Conservation (phyloP, 2,888 invertebrate genomes). For the Cantharis flavilabris region DNA sequence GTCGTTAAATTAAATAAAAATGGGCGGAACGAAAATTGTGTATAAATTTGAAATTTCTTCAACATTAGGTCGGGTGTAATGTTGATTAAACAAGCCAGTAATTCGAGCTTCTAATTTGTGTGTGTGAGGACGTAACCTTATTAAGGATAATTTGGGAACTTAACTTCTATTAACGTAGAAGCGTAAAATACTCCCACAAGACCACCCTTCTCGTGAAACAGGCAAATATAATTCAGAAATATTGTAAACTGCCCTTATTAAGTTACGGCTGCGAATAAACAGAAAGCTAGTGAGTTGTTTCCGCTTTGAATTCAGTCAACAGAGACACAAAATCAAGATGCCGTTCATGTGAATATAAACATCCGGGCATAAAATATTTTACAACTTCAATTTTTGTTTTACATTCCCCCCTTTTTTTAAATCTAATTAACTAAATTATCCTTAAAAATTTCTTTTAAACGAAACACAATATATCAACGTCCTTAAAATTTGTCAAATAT, state of each 20-base stretch:
- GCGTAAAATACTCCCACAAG: conserved; percentile 26
- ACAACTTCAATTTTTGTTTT: conserved; percentile 10
- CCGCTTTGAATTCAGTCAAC: conserved; percentile 19
- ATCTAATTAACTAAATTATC: not conserved
- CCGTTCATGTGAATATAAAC: conserved; percentile 18
- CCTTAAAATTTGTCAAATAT: conserved; percentile 11
- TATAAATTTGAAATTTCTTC: not conserved
- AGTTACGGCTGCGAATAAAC: conserved; percentile 29
- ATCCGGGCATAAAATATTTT: conserved; percentile 26
- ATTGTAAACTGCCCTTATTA: conserved; percentile 29
- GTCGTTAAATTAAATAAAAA: not conserved
- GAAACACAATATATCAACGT: conserved; percentile 13
- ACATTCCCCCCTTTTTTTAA: not conserved
- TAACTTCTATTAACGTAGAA: conserved; percentile 29
- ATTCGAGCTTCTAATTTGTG: conserved; percentile 29
- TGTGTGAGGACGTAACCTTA: conserved; percentile 29
- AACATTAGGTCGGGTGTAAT: conserved; percentile 11
- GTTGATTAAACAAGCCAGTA: conserved; percentile 29
- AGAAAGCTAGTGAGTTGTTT: conserved; percentile 19
- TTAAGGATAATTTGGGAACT: conserved; percentile 30
- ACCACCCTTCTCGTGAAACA: conserved; percentile 17
- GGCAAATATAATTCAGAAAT: conserved; percentile 29
- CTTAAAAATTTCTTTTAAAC: not conserved
- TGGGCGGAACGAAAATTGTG: not conserved
- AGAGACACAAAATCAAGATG: conserved; percentile 25